These are phyloP conservation scores for Redunca redunca DNA, from an alignment of 2,113 vertebrate species.

Conservation along the genomic window DNA sequence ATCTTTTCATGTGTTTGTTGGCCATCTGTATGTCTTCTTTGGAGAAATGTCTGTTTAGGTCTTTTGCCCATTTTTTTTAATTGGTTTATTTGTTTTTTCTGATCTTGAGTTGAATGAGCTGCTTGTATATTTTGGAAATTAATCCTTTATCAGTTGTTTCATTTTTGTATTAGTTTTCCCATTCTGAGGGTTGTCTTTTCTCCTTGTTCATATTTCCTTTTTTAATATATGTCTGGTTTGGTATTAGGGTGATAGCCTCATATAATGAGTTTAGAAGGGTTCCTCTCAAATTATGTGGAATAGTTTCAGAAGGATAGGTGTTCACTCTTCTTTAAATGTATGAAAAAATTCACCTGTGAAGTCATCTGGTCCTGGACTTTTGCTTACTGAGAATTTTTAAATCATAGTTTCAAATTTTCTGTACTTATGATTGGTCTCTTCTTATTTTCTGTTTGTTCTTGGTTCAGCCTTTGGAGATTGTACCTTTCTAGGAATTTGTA, in stretches of 20 bases:
- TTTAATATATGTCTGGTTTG: not conserved
- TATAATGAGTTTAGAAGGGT: not conserved
- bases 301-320: not conserved
- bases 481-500: not conserved
- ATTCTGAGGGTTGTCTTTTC: not conserved
- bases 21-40: not conserved
- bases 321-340: not conserved
- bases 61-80: not conserved
- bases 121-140: not conserved
- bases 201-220: not conserved
- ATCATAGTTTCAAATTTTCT: not conserved
- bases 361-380: not conserved
- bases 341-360: not conserved
- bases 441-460: not conserved
- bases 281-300: not conserved
- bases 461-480: not conserved
- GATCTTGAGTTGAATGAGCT: not conserved
- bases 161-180: not conserved
- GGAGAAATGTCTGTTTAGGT: not conserved
- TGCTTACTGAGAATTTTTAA: not conserved
- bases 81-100: not conserved
- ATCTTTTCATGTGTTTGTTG: not conserved
- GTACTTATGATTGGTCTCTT: not conserved
- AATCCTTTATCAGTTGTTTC: not conserved
- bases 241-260: not conserved